A percentile compares a stretch with the other conserved stretches of the same genome.
phyloP scores from a whole-genome alignment of 1,140 invertebrate species.

The Ceratina australensis region DNA sequence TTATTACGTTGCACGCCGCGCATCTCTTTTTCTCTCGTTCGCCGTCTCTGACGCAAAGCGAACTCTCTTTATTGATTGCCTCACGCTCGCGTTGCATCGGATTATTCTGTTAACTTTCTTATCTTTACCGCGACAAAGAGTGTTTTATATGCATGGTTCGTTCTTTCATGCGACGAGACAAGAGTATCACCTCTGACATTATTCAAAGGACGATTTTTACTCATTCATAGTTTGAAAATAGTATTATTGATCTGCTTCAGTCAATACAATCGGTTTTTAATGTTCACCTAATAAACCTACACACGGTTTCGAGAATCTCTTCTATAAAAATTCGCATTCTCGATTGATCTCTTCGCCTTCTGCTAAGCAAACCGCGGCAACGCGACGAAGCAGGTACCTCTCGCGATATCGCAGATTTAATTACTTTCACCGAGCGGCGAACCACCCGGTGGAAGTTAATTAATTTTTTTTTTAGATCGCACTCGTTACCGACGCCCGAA shows the following conservation, averaged over 20 bases:
- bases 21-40: background rate
- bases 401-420: constrained; percentile 28
- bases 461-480: constrained; percentile 46
- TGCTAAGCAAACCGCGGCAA: constrained; percentile 40
- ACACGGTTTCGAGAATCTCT: too few relatives aligned
- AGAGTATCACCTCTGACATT: background rate
- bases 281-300: too few relatives aligned
- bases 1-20: too few relatives aligned
- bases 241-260: background rate
- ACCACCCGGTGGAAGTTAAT: constrained; percentile 34
- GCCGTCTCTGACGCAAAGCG: background rate
- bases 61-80: background rate
- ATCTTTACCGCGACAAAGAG: background rate
- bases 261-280: too few relatives aligned
- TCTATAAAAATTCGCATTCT: too few relatives aligned
- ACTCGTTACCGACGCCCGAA: constrained; percentile 28
- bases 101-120: constrained; percentile 19
- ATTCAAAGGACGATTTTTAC: background rate
- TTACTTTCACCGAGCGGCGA: constrained; percentile 46
- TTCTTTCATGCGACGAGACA: background rate
- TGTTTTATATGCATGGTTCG: background rate
- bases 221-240: background rate
- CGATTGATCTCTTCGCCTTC: background rate
- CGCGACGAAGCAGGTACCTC: constrained; percentile 28
- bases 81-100: background rate